A percentile compares a stretch with the other conserved stretches of the same genome.
phyloP scores from a whole-genome alignment of 92 coral and sea anemone species.

The Paramuricea clavata region DNA sequence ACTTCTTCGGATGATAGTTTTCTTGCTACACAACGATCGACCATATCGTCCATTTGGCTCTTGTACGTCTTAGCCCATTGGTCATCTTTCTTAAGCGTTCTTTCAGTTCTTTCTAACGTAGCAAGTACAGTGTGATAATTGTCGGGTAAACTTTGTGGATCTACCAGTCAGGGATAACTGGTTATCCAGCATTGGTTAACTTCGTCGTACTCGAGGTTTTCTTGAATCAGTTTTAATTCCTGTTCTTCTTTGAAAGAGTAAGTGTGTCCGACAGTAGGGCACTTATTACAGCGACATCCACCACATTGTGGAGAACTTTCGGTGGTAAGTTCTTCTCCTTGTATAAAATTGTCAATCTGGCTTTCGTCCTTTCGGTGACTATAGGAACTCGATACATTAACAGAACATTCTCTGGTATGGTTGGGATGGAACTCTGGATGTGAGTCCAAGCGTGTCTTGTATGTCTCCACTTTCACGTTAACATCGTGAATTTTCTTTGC shows the following conservation, averaged over 20 bases:
- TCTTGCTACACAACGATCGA: slow-evolving; percentile 66
- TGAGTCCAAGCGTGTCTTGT: too few relatives aligned
- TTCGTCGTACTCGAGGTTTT: slow-evolving; percentile 69
- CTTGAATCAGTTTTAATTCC: slow-evolving; percentile 72
- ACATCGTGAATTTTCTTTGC: too few relatives aligned
- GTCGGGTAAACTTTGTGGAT: slow-evolving; percentile 71
- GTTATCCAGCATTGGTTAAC: slow-evolving; percentile 74
- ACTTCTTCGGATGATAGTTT: slow-evolving; percentile 61
- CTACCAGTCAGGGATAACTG: slow-evolving; percentile 75
- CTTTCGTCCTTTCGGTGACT: too few relatives aligned
- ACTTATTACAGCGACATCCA: slow-evolving; percentile 73
- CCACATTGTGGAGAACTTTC: slow-evolving; percentile 73
- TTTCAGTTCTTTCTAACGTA: slow-evolving; percentile 73
- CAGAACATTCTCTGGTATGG: too few relatives aligned
- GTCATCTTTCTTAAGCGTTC: slow-evolving; percentile 62
- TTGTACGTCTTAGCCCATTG: slow-evolving; percentile 74
- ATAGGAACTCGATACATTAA: too few relatives aligned
- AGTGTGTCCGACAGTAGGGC: slow-evolving; percentile 75
- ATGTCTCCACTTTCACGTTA: too few relatives aligned
- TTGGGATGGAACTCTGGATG: too few relatives aligned
- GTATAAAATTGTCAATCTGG: slow-evolving; percentile 67
- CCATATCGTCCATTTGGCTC: slow-evolving; percentile 77
- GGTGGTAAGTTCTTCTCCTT: slow-evolving; percentile 72
- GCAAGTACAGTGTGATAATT: slow-evolving; percentile 66
- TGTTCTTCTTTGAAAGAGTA: slow-evolving; percentile 77